Evolutionary conservation across 2,797 vertebrate genomes (phyloP).

Genomic region (Xiphorhynchus erythropygius): DNA sequence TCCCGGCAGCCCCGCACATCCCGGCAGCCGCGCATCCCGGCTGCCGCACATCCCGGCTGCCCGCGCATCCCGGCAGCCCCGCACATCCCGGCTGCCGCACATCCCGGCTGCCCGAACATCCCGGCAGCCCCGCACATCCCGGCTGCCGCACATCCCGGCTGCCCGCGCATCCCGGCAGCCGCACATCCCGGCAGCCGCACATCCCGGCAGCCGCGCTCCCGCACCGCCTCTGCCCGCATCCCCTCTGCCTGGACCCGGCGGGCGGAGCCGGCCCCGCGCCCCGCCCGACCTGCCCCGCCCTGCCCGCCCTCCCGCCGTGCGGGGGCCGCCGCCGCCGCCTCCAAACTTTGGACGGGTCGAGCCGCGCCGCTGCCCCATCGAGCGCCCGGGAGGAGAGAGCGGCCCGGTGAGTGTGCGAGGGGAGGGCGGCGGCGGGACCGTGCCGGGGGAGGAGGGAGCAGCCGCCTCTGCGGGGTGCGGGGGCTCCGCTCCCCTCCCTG

Average conservation of each 20-base stretch:
- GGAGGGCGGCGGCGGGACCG: not conserved
- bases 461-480: not conserved
- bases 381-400: not conserved
- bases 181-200: too few species aligned
- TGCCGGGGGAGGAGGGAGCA: not conserved
- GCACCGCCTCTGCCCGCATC: too few species aligned
- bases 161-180: too few species aligned
- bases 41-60: too few species aligned
- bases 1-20: too few species aligned
- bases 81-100: too few species aligned
- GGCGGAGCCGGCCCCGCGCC: not conserved
- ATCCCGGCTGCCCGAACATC: too few species aligned
- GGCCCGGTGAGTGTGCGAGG: not conserved
- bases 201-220: too few species aligned
- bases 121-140: fast-evolving
- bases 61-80: too few species aligned
- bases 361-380: not conserved
- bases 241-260: not conserved
- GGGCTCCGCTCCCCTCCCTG: not conserved
- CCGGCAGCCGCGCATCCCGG: too few species aligned
- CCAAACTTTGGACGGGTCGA: not conserved
- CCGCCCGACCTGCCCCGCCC: not conserved
- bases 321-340: not conserved
- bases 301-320: not conserved
- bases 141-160: too few species aligned